These are phyloP conservation scores for Helicolenus hilgendorfi DNA, from an alignment of 2,797 vertebrate species.

Conservation along the genomic window DNA sequence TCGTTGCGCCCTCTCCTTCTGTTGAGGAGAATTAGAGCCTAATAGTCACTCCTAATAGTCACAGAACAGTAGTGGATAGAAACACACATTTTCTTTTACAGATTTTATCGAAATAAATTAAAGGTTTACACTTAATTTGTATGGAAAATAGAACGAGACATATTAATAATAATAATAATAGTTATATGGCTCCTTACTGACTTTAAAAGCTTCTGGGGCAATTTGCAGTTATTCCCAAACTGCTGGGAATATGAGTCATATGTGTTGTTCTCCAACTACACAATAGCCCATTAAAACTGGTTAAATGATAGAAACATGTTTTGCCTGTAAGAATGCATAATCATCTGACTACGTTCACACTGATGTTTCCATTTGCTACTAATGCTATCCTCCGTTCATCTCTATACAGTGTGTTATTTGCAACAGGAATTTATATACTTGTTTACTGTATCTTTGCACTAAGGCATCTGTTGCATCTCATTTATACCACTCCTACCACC, in stretches of 20 bases:
- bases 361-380: background rate
- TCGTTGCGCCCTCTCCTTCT: background rate
- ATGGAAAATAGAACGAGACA: no score
- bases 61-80: background rate
- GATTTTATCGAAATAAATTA: background rate
- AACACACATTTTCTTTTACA: background rate
- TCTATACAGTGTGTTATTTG: background rate
- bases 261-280: background rate
- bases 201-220: background rate
- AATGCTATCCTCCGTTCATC: slow-evolving; percentile 8
- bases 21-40: background rate
- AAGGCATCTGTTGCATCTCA: slow-evolving; percentile 64
- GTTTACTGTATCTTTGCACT: slow-evolving; percentile 44
- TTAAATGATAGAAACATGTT: background rate
- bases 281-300: background rate
- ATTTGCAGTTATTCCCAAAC: background rate
- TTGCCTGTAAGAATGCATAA: background rate
- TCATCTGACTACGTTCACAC: background rate
- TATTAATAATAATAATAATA: no score
- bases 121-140: no score
- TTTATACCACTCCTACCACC: slow-evolving; percentile 48
- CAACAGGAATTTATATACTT: slow-evolving; percentile 5
- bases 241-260: background rate
- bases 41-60: background rate
- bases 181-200: background rate